A percentile compares a stretch with the other conserved stretches of the same genome.
Conservation (phyloP, 2,888 invertebrate genomes). For the Chrysolina haemoptera region DNA sequence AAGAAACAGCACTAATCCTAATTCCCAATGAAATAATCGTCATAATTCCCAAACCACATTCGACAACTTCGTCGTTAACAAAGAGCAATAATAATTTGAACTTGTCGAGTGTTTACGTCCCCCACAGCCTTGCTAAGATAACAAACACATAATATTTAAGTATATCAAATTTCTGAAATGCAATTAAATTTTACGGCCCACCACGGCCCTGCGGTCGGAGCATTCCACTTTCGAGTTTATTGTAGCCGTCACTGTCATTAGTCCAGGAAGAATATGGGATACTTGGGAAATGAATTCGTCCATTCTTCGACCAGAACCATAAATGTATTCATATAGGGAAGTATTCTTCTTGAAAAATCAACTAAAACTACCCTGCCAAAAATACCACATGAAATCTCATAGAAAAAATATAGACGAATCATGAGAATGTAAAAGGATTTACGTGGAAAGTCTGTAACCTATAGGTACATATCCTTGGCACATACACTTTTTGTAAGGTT, state of each 20-base stretch:
- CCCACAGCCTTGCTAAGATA: constrained; percentile 27
- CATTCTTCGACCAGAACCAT: neutral
- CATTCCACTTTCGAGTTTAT: constrained; percentile 18
- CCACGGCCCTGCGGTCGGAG: constrained; percentile 15
- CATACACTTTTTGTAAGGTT: too few relatives aligned
- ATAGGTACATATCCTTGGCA: too few relatives aligned
- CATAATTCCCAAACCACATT: constrained; percentile 5
- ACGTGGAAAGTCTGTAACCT: too few relatives aligned
- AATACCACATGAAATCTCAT: too few relatives aligned
- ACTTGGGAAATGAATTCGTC: neutral
- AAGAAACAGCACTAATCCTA: constrained; percentile 12
- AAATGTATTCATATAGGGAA: too few relatives aligned
- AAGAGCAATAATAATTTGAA: constrained; percentile 32
- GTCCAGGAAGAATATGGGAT: neutral
- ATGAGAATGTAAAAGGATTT: too few relatives aligned
- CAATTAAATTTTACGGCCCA: constrained; percentile 37
- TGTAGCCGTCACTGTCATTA: neutral
- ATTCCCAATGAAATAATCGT: constrained; percentile 2
- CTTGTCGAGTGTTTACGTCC: constrained; percentile 30
- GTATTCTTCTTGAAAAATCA: too few relatives aligned
- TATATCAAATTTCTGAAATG: constrained; percentile 40
- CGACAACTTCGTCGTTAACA: constrained; percentile 17
- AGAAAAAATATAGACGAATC: too few relatives aligned
- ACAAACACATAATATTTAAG: constrained; percentile 36
- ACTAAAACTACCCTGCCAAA: too few relatives aligned